Evolutionary conservation across 2,797 vertebrate species (phyloP).

Genomic region (Sebastolobus alascanus): DNA sequence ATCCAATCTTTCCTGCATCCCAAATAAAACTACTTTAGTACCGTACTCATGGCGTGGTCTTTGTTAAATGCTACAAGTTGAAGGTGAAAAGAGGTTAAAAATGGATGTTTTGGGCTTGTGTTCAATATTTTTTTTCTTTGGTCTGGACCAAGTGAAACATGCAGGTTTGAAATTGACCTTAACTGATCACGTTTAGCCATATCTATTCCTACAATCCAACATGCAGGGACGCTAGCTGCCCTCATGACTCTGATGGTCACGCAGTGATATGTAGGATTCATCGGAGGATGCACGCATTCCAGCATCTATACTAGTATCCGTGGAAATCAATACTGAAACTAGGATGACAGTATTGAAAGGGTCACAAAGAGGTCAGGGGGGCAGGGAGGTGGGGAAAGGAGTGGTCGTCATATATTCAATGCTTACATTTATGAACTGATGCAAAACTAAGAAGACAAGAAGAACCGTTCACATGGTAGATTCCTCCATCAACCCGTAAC

Average conservation of each 20-base stretch:
- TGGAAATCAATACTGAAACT: constrained; percentile 35
- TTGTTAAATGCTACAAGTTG: not conserved
- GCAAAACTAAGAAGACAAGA: not conserved
- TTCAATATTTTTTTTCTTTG: not conserved
- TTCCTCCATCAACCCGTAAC: not conserved
- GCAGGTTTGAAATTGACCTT: not conserved
- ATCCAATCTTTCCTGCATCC: no score
- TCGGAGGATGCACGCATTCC: constrained; percentile 27
- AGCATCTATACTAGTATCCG: not conserved
- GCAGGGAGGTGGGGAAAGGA: not conserved
- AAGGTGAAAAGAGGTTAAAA: not conserved
- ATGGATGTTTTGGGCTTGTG: not conserved
- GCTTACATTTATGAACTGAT: not conserved
- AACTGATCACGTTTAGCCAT: not conserved
- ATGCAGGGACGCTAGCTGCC: not conserved
- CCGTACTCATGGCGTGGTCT: no score
- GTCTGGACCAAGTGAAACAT: not conserved
- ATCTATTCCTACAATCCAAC: not conserved
- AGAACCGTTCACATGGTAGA: not conserved
- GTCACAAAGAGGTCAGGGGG: constrained; percentile 39
- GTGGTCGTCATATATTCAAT: not conserved
- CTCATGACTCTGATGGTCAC: constrained; percentile 31
- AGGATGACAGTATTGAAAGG: not conserved
- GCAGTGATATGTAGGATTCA: constrained; percentile 5
- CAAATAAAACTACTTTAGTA: no score